Evolutionary conservation across 2,888 invertebrate species (phyloP).

Genomic region (Eilema sororculum): DNA sequence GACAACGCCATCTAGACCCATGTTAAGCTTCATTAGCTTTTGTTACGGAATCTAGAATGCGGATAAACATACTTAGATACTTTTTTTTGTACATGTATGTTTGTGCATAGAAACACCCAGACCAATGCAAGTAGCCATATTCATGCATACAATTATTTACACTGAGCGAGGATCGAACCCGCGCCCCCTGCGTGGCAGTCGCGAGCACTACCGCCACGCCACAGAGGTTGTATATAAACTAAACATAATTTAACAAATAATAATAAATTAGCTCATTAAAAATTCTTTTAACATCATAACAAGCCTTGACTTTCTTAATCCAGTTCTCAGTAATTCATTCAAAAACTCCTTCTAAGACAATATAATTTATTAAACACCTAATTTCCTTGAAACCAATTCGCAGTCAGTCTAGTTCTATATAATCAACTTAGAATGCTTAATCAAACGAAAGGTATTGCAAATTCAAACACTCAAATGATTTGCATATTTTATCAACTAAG

Average conservation of each 20-base stretch:
- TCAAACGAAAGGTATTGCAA: constrained; percentile 44
- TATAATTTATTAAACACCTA: constrained; percentile 15
- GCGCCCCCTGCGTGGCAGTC: too few relatives aligned
- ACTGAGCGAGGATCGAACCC: too few relatives aligned
- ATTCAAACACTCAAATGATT: constrained; percentile 35
- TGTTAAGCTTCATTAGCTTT: too few relatives aligned
- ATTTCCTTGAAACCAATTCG: constrained; percentile 16
- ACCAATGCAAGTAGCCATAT: too few relatives aligned
- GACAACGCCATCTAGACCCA: too few relatives aligned
- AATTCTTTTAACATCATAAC: neutral
- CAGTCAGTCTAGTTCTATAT: constrained; percentile 22
- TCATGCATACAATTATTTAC: too few relatives aligned
- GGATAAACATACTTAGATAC: too few relatives aligned
- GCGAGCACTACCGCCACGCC: too few relatives aligned
- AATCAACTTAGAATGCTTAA: constrained; percentile 41
- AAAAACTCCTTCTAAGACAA: neutral
- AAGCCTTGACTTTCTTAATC: neutral
- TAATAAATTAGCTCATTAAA: neutral
- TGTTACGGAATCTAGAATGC: too few relatives aligned
- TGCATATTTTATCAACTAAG: constrained; percentile 48
- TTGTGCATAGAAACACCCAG: too few relatives aligned
- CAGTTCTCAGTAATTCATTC: constrained; percentile 6
- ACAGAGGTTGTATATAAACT: too few relatives aligned
- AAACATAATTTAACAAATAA: neutral
- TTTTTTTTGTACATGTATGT: too few relatives aligned